Evolutionary conservation across 2,888 invertebrate species (phyloP).

Genomic region (Tillus elongatus): DNA sequence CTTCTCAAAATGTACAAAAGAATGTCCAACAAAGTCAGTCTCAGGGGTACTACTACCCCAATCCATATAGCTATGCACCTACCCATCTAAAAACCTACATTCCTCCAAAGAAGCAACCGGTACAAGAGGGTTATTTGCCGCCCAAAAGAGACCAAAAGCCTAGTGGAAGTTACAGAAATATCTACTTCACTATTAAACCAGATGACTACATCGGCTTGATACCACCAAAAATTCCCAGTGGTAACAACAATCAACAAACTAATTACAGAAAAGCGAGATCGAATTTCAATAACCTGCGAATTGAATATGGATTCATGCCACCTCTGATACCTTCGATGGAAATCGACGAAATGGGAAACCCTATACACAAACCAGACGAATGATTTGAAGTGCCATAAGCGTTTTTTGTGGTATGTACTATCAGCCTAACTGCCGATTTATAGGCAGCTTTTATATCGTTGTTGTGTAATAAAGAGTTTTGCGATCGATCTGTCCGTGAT

Average conservation of each 20-base stretch:
- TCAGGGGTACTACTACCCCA: too few species aligned
- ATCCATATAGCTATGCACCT: too few species aligned
- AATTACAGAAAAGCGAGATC: slow-evolving; percentile 35
- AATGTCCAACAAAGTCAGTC: too few species aligned
- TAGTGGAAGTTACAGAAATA: too few species aligned
- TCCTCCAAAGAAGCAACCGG: slow-evolving; percentile 22
- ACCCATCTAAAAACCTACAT: slow-evolving; percentile 21
- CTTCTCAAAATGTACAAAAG: too few species aligned
- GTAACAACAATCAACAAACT: slow-evolving; percentile 8
- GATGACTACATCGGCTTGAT: slow-evolving; percentile 46
- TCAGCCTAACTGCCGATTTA: too few species aligned
- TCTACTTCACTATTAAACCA: slow-evolving; percentile 22
- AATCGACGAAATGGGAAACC: slow-evolving; percentile 64
- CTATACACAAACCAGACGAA: slow-evolving; percentile 41
- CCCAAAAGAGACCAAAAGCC: too few species aligned
- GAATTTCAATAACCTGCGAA: slow-evolving; percentile 54
- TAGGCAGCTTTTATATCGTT: too few species aligned
- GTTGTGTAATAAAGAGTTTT: too few species aligned
- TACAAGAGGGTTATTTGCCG: slow-evolving; percentile 21
- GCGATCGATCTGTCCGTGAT: too few species aligned
- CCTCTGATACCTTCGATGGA: slow-evolving; percentile 73
- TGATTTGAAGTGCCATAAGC: too few species aligned
- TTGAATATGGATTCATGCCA: slow-evolving; percentile 77
- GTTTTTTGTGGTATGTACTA: too few species aligned
- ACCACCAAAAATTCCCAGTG: slow-evolving; percentile 38